Evolutionary conservation across 2,797 vertebrate genomes (phyloP).

Genomic region (Takifugu rubripes): DNA sequence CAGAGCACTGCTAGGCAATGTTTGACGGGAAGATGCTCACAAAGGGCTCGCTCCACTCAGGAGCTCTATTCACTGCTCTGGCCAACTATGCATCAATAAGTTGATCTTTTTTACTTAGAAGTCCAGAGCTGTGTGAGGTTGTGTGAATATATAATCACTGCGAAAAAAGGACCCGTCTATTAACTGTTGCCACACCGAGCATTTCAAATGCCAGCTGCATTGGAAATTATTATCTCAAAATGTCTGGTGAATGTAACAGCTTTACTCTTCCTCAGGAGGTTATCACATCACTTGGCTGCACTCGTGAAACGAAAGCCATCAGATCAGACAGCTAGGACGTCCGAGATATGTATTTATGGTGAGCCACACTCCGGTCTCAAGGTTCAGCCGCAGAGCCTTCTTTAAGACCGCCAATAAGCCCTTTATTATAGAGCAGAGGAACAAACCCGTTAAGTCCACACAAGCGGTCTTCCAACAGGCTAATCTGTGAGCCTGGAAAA

Average conservation of each 20-base stretch:
- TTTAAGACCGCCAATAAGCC: constrained; percentile 53
- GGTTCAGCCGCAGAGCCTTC: constrained; percentile 39
- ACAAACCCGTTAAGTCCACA: constrained; percentile 30
- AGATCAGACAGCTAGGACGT: constrained; percentile 35
- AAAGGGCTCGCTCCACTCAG: constrained; percentile 66
- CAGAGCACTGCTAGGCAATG: constrained; percentile 61
- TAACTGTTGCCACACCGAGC: constrained; percentile 22
- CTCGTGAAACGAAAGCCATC: constrained; percentile 35
- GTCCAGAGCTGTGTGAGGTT: constrained; percentile 38
- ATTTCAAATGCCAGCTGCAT: constrained; percentile 9
- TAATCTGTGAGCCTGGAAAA: constrained; percentile 50
- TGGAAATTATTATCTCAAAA: constrained; percentile 29
- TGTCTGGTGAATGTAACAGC: constrained; percentile 26
- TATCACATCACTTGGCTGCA: constrained; percentile 30
- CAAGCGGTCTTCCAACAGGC: constrained; percentile 42
- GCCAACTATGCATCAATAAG: constrained; percentile 62
- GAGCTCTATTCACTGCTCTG: constrained; percentile 59
- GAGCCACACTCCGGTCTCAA: constrained; percentile 60
- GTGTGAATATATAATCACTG: constrained; percentile 32
- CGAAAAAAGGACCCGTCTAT: constrained; percentile 26
- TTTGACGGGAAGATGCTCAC: constrained; percentile 71
- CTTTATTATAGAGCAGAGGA: constrained; percentile 54
- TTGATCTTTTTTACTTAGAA: constrained; percentile 72
- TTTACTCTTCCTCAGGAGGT: constrained; percentile 22
- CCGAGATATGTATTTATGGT: constrained; percentile 45